Base-by-base conservation (phyloP, 1,140 invertebrate species). In the Lordiphosa mommai region DNA sequence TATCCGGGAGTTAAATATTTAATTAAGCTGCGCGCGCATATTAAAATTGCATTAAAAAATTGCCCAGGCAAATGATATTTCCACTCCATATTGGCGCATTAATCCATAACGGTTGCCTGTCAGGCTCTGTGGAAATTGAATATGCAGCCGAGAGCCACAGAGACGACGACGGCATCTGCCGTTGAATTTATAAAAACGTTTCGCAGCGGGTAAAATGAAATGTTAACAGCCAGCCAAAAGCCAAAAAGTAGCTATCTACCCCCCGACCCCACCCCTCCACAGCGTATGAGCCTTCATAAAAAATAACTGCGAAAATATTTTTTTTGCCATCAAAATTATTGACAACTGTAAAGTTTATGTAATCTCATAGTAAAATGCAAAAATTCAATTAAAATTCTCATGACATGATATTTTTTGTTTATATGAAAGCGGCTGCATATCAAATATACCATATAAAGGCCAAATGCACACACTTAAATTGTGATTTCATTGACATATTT, bases 301-400 rank as follows among this genome's bases (percentile, higher is more conserved):
- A 13, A 10, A 17, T 17, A 37, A 29, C 49, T 0, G n/a, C 5
- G 12, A 27, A 6, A 34, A 56, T 17, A 23, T 36, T 69, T 64
- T 41, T 20, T 52, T 55, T 46, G 43, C 47, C 67, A 72, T 79
- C 74, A 79, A 65, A 79, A 65, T 72, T 77, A 84, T 84, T 84
- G 77, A 84, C 77, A 84, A 51, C 72, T 84, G 72, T 69, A 84
- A 72, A 84, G 72, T 84, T 76, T 71, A 61, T 70, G 68, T 61
- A 61, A 55, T 61, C 72, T 44, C 67, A 84, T 84, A 74, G 63
- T 69, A 69, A 77, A 84, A 84, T 61, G 68, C 48, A 58, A 61
- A 80, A 77, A 84, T 84, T 84, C 77, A 84, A 84, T 84, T 84
- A 84, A 84, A 84, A 84, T 84, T 76, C 69, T 61, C 17, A 74